Percentiles rank a stretch among this genome's conserved stretches.
These are phyloP conservation scores for Schizaphis graminum DNA, from an alignment of 2,888 invertebrate species.

Conservation along the genomic window DNA sequence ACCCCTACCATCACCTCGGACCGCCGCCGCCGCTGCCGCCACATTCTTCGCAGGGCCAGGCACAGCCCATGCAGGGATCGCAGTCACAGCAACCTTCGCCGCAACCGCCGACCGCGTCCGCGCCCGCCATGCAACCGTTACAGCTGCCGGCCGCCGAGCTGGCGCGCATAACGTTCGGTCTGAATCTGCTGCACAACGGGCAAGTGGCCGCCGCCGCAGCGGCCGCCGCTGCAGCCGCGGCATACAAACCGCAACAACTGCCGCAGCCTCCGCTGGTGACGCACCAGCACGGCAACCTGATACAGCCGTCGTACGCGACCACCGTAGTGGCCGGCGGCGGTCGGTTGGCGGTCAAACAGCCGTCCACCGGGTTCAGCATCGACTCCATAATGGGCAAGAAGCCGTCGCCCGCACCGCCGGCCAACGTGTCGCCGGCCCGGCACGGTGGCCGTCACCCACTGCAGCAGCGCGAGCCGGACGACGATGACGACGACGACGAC, in stretches of 20 bases:
- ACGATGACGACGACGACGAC: conserved; percentile 67
- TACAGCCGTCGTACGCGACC: conserved; percentile 67
- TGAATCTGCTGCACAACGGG: conserved; percentile 72
- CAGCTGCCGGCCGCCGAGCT: conserved; percentile 76
- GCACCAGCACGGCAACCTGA: conserved; percentile 69
- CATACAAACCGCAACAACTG: conserved; percentile 69
- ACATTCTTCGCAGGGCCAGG: neutral
- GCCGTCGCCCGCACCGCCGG: conserved; percentile 69
- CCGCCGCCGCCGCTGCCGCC: conserved; percentile 71
- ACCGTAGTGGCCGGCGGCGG: conserved; percentile 35
- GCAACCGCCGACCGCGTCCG: conserved; percentile 71
- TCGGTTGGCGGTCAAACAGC: conserved; percentile 69
- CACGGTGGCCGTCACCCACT: neutral
- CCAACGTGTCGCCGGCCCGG: conserved; percentile 53
- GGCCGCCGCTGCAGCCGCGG: conserved; percentile 69
- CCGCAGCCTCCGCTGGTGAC: conserved; percentile 69
- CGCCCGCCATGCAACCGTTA: conserved; percentile 71
- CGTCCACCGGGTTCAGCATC: conserved; percentile 73
- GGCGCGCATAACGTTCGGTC: conserved; percentile 75
- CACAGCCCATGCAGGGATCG: conserved; percentile 69
- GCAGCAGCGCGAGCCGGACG: conserved; percentile 48
- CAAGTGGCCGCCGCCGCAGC: conserved; percentile 72
- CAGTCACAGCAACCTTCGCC: conserved; percentile 73
- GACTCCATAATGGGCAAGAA: conserved; percentile 74
- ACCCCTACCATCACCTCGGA: conserved; percentile 72